These are phyloP conservation scores for Muntiacus muntjak DNA, from an alignment of 2,113 vertebrate species.

Conservation along the genomic window DNA sequence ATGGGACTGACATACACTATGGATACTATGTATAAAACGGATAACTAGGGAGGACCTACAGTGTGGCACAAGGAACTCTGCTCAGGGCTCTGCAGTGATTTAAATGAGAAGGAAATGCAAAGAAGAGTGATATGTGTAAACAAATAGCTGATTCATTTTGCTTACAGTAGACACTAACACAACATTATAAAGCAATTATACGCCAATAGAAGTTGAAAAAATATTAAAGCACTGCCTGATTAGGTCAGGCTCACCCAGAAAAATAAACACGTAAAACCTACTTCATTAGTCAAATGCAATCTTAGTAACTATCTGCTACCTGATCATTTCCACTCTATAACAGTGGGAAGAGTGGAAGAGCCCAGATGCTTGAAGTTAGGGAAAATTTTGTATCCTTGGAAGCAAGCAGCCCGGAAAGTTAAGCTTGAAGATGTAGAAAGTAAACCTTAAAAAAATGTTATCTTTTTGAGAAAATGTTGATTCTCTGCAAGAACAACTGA, in stretches of 20 bases:
- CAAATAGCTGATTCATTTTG: not conserved
- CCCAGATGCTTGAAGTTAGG: not conserved
- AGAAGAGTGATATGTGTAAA: not conserved
- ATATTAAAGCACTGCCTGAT: not conserved
- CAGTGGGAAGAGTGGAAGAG: not conserved
- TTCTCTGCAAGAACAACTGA: not conserved
- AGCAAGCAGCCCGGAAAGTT: not conserved
- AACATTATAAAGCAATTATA: not conserved
- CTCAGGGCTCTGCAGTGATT: accelerated
- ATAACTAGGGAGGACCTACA: not conserved
- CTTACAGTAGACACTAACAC: not conserved
- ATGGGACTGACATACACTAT: not conserved
- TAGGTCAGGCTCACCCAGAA: not conserved
- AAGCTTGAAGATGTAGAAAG: not conserved
- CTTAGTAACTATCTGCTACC: not conserved
- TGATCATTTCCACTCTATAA: not conserved
- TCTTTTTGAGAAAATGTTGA: not conserved
- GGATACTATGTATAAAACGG: not conserved
- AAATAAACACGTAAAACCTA: not conserved
- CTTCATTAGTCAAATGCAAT: not conserved
- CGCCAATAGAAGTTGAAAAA: not conserved
- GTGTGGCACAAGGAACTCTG: not conserved
- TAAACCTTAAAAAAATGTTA: not conserved
- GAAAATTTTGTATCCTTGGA: not conserved
- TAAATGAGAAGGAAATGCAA: not conserved